Evolutionary conservation across 2,113 vertebrate species (phyloP), one percentile per base, ranked within the genome.

Genomic region (Tupaia chinensis): DNA sequence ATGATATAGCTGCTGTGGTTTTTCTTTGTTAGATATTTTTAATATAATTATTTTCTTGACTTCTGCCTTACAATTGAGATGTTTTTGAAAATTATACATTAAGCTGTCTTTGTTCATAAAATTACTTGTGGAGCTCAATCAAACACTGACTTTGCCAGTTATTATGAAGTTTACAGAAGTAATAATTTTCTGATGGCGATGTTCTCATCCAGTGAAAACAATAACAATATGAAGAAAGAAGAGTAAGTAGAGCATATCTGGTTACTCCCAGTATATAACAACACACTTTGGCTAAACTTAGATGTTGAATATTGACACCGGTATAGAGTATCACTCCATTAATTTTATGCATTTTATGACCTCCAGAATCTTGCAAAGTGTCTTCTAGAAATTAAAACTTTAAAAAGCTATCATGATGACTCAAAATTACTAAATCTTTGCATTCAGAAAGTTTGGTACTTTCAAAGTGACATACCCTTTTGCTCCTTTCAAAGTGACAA

Each of bases 41-140:
- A 63, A 95, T 69, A 44, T 17, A 80, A 82, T 8, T 54, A 61
- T 72, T 79, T 76, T 69, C 9, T 87, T 56, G 69, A 74, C 94
- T 82, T 72, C 23, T 83, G 29, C 8, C n/a, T 91, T 69, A 63
- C 9, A 82, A 86, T 0, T 56, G 23, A 70, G 2, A 78, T 60
- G 56, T 94, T 85, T 20, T n/a, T 87, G 72, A 32, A 53, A 56
- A 34, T 58, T 88, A 19, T 13, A 72, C 14, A 53, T 87, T 81
- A 74, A 11, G 13, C 56, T 78, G 63, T 16, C 68, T 80, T 81
- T 73, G 3, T 29, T 27, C 25, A 27, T 82, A 77, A 66, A 80
- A 73, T 63, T 91, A 85, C 58, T 83, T 85, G 17, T 54, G 27
- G 16, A 65, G 5, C 11, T 93, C 58, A 77, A 34, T 77, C 25